Evolutionary conservation across 2,113 vertebrate genomes (phyloP).

Genomic region (Condylura cristata): DNA sequence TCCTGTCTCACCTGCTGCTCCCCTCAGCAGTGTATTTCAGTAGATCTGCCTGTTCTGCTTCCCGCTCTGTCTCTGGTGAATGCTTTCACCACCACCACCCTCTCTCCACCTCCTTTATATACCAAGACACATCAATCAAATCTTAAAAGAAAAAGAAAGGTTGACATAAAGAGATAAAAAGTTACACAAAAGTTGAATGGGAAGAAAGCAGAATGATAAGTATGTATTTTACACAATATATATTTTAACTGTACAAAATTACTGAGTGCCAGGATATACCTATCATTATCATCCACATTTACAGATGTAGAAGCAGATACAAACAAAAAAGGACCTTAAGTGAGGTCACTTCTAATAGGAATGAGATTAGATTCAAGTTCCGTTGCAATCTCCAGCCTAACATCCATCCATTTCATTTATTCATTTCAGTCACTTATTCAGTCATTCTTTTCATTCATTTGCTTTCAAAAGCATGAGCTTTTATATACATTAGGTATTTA

Average conservation of each 20-base stretch:
- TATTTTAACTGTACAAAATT: background rate
- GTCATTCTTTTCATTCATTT: background rate
- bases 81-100: too few species aligned
- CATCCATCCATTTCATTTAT: background rate
- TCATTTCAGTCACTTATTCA: background rate
- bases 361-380: background rate
- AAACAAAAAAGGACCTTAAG: background rate
- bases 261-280: background rate
- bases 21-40: too few species aligned
- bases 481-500: background rate
- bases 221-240: background rate
- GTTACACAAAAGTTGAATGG: background rate
- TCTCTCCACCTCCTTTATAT: too few species aligned
- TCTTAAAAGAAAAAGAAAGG: too few species aligned
- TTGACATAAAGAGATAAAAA: background rate
- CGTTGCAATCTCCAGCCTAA: background rate
- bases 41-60: too few species aligned
- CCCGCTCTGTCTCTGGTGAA: too few species aligned
- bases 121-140: too few species aligned
- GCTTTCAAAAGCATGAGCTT: background rate
- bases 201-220: background rate
- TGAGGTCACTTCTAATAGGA: background rate
- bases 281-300: background rate
- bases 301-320: background rate
- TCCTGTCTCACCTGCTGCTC: too few species aligned